Conservation (phyloP, 1,140 invertebrate genomes). For the Sminthurinus signatus region DNA sequence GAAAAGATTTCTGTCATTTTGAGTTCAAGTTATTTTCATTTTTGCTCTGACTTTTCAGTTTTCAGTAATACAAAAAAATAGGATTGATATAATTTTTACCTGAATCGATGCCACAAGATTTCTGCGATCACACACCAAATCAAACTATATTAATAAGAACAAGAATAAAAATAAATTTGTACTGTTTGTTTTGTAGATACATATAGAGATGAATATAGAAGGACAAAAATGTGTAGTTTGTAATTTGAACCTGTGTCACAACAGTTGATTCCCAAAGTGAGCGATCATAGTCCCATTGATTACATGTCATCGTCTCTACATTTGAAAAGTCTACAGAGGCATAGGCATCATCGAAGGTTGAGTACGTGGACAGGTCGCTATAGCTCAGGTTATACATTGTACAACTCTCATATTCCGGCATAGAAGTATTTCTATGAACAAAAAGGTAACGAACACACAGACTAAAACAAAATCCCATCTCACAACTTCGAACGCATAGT, state of each 20-base stretch:
- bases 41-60: too few species aligned
- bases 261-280: constrained; percentile 25
- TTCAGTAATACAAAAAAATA: too few species aligned
- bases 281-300: constrained; percentile 31
- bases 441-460: too few species aligned
- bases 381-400: constrained; percentile 31
- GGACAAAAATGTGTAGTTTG: too few species aligned
- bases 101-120: constrained; percentile 33
- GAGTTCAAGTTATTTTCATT: too few species aligned
- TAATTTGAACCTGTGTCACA: constrained; percentile 29
- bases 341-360: constrained; percentile 22
- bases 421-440: too few species aligned
- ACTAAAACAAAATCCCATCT: too few species aligned
- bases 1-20: too few species aligned
- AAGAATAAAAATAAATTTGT: background rate
- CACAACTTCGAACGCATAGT: too few species aligned
- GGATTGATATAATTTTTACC: too few species aligned
- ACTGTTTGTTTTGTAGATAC: background rate
- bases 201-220: too few species aligned
- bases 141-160: constrained; percentile 27
- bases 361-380: background rate
- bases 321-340: constrained; percentile 9
- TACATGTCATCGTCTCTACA: constrained; percentile 10
- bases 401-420: too few species aligned
- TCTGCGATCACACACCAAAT: constrained; percentile 39